Conservation (phyloP, 2,113 vertebrate species). For the Salvelinus sp. region DNA sequence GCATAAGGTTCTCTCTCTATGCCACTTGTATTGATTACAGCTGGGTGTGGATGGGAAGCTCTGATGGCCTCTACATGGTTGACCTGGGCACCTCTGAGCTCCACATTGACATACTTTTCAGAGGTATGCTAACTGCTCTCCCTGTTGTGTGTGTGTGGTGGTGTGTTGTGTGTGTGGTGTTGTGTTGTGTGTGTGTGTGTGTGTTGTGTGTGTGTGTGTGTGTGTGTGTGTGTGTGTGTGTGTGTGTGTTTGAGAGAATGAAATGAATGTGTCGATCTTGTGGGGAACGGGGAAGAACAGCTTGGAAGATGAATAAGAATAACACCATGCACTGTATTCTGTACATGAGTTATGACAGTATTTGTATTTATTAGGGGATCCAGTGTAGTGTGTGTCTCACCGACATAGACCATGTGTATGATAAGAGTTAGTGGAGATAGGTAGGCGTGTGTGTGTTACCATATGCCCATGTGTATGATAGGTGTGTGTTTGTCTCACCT, state of each 20-base stretch:
- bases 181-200: conserved; percentile 14
- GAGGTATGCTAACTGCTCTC: conserved; percentile 58
- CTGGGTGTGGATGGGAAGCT: conserved; percentile 82
- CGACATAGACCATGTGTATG: no score
- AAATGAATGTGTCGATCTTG: no score
- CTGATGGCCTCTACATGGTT: conserved; percentile 77
- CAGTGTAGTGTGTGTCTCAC: no score
- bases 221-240: not conserved
- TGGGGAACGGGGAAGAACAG: no score
- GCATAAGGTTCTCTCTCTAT: conserved; percentile 45
- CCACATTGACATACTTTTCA: conserved; percentile 75
- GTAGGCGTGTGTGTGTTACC: no score
- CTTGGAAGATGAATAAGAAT: no score
- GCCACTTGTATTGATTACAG: conserved; percentile 35
- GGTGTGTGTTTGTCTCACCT: no score
- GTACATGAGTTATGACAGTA: no score
- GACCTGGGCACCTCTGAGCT: conserved; percentile 81
- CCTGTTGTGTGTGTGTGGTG: not conserved
- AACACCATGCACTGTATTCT: no score
- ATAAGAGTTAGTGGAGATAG: no score
- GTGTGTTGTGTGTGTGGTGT: conserved; percentile 37
- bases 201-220: not conserved
- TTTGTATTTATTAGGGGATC: no score
- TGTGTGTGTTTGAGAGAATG: conserved; percentile 49
- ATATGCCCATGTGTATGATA: no score